These are phyloP conservation scores for Drosophila kokeensis DNA, from an alignment of 2,888 invertebrate genomes.

Conservation along the genomic window DNA sequence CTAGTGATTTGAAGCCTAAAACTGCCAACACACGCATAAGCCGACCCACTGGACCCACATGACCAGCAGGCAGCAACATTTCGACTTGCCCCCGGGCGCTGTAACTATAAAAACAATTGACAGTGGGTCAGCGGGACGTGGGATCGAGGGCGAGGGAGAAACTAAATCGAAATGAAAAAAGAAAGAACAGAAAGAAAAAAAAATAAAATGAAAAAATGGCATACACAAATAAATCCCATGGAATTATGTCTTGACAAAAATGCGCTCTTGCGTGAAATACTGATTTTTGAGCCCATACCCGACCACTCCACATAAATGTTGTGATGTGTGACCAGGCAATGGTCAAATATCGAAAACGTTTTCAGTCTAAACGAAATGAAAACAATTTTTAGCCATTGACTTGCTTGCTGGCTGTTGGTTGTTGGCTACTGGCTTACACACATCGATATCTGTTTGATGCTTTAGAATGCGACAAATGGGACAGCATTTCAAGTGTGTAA, in stretches of 20 bases:
- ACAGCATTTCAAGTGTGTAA: constrained; percentile 81
- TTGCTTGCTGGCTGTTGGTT: constrained; percentile 16
- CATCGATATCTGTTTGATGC: constrained; percentile 59
- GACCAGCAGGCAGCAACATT: constrained; percentile 35
- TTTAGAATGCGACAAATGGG: constrained; percentile 69
- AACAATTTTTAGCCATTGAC: constrained; percentile 62
- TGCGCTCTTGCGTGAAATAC: constrained; percentile 80
- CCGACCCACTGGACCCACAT: constrained; percentile 34
- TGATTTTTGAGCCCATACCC: constrained; percentile 62
- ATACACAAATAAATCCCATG: constrained; percentile 80
- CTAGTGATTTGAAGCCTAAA: constrained; percentile 73
- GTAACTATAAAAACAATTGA: constrained; percentile 67
- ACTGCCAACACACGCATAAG: constrained; percentile 75
- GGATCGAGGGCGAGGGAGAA: constrained; percentile 19
- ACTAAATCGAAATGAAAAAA: constrained; percentile 52
- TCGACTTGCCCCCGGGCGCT: constrained; percentile 18
- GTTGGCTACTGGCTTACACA: constrained; percentile 8
- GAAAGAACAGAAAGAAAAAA: constrained; percentile 1
- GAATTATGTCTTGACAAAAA: constrained; percentile 81
- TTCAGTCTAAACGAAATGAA: constrained; percentile 57
- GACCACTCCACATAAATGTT: constrained; percentile 25
- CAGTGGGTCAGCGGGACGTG: constrained; percentile 3
- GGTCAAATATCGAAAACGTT: constrained; percentile 76
- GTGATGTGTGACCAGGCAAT: constrained; percentile 65
- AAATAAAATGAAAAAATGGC: constrained; percentile 45